Conservation (phyloP, 2,797 vertebrate species). For the Lepilemur septentrionalis region DNA sequence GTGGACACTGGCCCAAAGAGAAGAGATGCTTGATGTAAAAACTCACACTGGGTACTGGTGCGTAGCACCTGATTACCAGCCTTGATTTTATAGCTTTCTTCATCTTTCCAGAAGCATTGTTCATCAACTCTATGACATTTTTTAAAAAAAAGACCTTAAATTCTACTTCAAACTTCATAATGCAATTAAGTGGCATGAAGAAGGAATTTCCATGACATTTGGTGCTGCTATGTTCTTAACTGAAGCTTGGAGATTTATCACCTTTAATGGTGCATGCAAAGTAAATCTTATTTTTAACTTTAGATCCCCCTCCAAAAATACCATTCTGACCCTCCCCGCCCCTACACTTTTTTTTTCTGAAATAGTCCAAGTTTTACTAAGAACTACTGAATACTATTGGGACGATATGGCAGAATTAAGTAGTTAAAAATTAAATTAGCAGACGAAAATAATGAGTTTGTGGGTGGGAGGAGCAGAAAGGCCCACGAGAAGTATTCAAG, state of each 20-base stretch:
- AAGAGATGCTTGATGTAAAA: background rate
- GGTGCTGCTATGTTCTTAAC: slow-evolving; percentile 58
- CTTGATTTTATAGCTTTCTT: background rate
- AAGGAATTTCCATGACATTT: slow-evolving; percentile 66
- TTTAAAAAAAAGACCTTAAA: background rate
- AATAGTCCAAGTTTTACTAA: slow-evolving; percentile 63
- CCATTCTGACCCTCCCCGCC: background rate
- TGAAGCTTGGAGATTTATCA: slow-evolving; percentile 61
- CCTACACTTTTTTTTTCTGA: background rate
- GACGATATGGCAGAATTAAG: slow-evolving; percentile 62
- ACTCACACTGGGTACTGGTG: background rate
- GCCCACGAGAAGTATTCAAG: slow-evolving; percentile 73
- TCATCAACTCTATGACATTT: slow-evolving; percentile 60
- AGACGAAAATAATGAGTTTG: slow-evolving; percentile 72
- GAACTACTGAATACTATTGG: slow-evolving; percentile 19
- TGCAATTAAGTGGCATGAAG: slow-evolving; percentile 40
- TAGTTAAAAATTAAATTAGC: slow-evolving; percentile 80
- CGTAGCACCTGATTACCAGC: background rate
- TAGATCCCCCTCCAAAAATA: background rate
- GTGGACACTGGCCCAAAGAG: background rate
- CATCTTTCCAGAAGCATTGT: slow-evolving; percentile 38
- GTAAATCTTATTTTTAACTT: slow-evolving; percentile 73
- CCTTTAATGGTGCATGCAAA: slow-evolving; percentile 66
- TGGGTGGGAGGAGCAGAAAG: slow-evolving; percentile 55
- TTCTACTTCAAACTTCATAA: slow-evolving; percentile 65